These are phyloP conservation scores for Colossoma macropomum DNA, from an alignment of 2,113 vertebrate species.

Conservation along the genomic window DNA sequence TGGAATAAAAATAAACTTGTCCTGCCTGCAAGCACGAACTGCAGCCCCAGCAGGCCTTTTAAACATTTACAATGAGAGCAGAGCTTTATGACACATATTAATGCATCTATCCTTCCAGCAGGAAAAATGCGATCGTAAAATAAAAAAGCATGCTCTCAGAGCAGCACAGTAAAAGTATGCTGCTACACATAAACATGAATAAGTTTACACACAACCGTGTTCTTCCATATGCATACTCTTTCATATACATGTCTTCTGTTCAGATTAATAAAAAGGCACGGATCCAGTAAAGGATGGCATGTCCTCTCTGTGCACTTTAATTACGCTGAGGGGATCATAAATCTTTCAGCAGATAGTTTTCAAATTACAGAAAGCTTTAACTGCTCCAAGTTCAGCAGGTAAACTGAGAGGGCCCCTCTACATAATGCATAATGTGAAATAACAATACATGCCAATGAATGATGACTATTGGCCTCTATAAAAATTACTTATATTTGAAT, in stretches of 20 bases:
- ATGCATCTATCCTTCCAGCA: slow-evolving; percentile 8
- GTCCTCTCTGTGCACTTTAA: slow-evolving; percentile 20
- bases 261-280: not conserved
- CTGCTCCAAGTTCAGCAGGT: slow-evolving; percentile 12
- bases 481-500: slow-evolving; percentile 5
- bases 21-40: slow-evolving; percentile 7
- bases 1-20: slow-evolving; percentile 36
- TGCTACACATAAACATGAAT: not conserved
- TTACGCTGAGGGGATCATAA: slow-evolving; percentile 15
- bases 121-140: slow-evolving; percentile 2
- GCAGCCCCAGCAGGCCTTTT: slow-evolving; percentile 6
- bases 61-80: slow-evolving; percentile 17
- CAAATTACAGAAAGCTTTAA: slow-evolving; percentile 14
- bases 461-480: not conserved
- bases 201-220: not conserved
- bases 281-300: not conserved
- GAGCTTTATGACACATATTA: slow-evolving; percentile 18
- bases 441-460: slow-evolving; percentile 16
- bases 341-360: slow-evolving; percentile 34
- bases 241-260: not conserved
- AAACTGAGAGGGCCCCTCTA: slow-evolving; percentile 10
- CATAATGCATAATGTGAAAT: slow-evolving; percentile 7
- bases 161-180: not conserved
- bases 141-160: not conserved
- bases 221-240: not conserved